Evolutionary conservation across 2,797 vertebrate genomes (phyloP).

Genomic region (Premnoplex brunnescens): DNA sequence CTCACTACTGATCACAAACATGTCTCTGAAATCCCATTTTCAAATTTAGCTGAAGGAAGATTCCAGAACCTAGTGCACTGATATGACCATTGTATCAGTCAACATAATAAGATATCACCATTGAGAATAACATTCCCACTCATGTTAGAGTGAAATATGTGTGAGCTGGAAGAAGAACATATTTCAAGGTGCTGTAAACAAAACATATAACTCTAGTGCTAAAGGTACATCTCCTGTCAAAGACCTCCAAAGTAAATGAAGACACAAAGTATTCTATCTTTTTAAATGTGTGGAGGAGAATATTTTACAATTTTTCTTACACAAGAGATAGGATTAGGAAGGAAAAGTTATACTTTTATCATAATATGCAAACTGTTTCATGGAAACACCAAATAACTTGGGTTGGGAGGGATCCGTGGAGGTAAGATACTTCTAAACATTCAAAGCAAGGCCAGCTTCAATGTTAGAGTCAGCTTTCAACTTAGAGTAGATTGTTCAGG

Average conservation of each 20-base stretch:
- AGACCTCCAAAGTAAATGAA: not conserved
- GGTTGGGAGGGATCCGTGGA: not conserved
- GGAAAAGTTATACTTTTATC: not conserved
- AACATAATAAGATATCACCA: not conserved
- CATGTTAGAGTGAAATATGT: not conserved
- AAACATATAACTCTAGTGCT: not conserved
- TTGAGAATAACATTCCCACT: not conserved
- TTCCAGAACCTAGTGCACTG: not conserved
- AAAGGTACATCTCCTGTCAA: not conserved
- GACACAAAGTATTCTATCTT: not conserved
- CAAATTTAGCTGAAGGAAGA: not conserved
- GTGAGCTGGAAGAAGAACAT: not conserved
- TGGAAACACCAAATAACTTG: not conserved
- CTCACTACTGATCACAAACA: not conserved
- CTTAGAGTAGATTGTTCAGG: not conserved
- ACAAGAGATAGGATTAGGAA: not conserved
- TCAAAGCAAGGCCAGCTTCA: not conserved
- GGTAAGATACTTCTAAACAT: not conserved
- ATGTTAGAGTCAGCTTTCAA: not conserved
- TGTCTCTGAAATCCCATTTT: not conserved
- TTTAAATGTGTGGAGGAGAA: not conserved
- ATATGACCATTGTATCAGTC: not conserved
- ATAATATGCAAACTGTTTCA: not conserved
- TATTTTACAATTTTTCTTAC: not conserved
- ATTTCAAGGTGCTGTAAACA: not conserved